A percentile compares a stretch with the other conserved stretches of the same genome.
Conservation (phyloP, 2,888 invertebrate species). For the Spodoptera picta region DNA sequence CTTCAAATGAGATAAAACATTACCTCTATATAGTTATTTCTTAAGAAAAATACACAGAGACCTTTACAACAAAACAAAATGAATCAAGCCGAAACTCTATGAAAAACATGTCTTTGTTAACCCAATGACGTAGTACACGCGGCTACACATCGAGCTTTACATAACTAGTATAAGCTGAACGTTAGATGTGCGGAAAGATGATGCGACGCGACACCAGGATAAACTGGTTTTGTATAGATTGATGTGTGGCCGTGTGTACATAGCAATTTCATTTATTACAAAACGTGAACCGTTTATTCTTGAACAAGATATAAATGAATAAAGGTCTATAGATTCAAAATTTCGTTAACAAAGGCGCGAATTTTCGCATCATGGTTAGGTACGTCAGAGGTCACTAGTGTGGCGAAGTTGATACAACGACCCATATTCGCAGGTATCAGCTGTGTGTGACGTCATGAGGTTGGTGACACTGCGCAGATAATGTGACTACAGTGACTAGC, state of each 20-base stretch:
- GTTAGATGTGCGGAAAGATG: too few species aligned
- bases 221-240: too few species aligned
- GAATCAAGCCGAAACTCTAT: not conserved
- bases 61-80: too few species aligned
- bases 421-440: conserved; percentile 71
- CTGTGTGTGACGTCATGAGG: conserved; percentile 77
- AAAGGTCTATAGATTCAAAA: conserved; percentile 3
- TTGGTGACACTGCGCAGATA: conserved; percentile 70
- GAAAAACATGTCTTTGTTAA: not conserved
- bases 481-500: conserved; percentile 26
- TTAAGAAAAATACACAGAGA: too few species aligned
- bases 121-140: not conserved
- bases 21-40: too few species aligned
- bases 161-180: too few species aligned
- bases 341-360: conserved; percentile 24
- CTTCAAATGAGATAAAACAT: too few species aligned
- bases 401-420: conserved; percentile 52
- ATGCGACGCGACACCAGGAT: too few species aligned
- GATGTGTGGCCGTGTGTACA: too few species aligned
- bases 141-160: too few species aligned
- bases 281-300: conserved; percentile 11
- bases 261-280: not conserved
- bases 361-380: conserved; percentile 34
- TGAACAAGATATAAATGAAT: conserved; percentile 10
- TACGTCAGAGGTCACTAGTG: conserved; percentile 44